phyloP scores from a whole-genome alignment of 2,888 invertebrate species.

The Lycophotia porphyrea region DNA sequence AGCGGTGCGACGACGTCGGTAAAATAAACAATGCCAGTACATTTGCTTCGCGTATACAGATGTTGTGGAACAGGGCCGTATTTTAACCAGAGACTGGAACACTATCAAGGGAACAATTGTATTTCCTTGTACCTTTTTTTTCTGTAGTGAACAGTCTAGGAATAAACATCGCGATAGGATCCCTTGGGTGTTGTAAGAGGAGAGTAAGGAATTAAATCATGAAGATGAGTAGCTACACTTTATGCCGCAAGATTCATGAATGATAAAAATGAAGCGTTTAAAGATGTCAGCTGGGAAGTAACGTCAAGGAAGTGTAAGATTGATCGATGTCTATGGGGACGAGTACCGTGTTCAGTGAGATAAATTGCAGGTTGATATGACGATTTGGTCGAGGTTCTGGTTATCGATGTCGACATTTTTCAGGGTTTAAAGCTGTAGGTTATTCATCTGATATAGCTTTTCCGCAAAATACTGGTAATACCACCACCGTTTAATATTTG shows the following conservation, averaged over 20 bases:
- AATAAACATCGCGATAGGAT: slow-evolving; percentile 40
- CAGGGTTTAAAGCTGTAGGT: background rate
- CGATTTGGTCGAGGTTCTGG: slow-evolving; percentile 31
- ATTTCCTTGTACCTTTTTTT: slow-evolving; percentile 50
- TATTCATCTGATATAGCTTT: background rate
- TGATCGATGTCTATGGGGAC: slow-evolving; percentile 49
- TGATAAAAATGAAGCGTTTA: slow-evolving; percentile 26
- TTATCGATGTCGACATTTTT: slow-evolving; percentile 27
- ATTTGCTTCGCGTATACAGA: slow-evolving; percentile 29
- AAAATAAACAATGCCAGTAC: slow-evolving; percentile 65
- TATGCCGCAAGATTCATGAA: slow-evolving; percentile 13
- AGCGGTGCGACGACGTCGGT: slow-evolving; percentile 27
- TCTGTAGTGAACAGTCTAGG: slow-evolving; percentile 29
- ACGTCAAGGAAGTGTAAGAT: slow-evolving; percentile 16
- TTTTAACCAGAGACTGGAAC: slow-evolving; percentile 38
- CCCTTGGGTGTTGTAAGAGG: slow-evolving; percentile 42
- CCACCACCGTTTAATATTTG: background rate
- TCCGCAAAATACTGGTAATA: background rate
- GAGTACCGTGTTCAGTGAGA: slow-evolving; percentile 32
- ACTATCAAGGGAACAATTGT: slow-evolving; percentile 52
- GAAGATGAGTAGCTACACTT: slow-evolving; percentile 40
- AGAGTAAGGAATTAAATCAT: slow-evolving; percentile 50
- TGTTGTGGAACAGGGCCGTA: slow-evolving; percentile 38
- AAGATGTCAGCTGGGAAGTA: slow-evolving; percentile 4
- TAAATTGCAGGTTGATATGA: slow-evolving; percentile 44